Base-by-base conservation (phyloP, 2,113 vertebrate genomes). In the Tympanuchus pallidicinctus region DNA sequence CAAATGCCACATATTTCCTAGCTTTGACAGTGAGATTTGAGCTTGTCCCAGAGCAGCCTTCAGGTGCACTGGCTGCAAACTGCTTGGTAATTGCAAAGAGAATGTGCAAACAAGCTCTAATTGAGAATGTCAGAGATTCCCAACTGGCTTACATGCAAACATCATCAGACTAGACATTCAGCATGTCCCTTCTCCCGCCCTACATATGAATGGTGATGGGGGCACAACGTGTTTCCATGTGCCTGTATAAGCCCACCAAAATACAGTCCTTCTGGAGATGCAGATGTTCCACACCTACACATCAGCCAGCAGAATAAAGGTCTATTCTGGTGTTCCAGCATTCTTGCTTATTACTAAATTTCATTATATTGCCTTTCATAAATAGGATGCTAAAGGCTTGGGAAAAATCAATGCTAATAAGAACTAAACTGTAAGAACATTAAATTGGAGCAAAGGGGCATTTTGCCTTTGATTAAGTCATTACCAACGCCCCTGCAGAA, bases 91-190 rank as follows among this genome's bases (percentile, higher is more conserved):
- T 85, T 86, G 89, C 85, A 83, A 60, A 93, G 67, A 43, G 24
- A 17, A 52, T 67, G 76, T 88, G 94, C 95, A 92, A 91, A 94
- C 79, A 81, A 65, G 28, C 57, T 6, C 52, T 67, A 82, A 95
- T 40, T 73, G 87, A 89, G 91, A 96, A 96, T 93, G 92, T 92
- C 94, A 95, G 87, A 70, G 64, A 38, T 34, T 95, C 94, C 87
- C 92, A 63, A 16, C 15, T 60, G 89, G 77, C 54, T 92, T 12
- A 27, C 82, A 92, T 71, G 22, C 47, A 93, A 93, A 30, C 87
- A 60, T 91, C 56, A 56, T 11, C 63, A 8, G 25, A 1, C 61
- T 36, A 59, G 86, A 54, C 86, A 74, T 50, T 54, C 45, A 43
- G 66, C 42, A 2, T 17, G 5, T 40, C 71, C 70, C 77, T 45